Evolutionary conservation across 2,888 invertebrate genomes (phyloP), one percentile per base, ranked within the genome.

Genomic region (Troglohyphantes excavatus): DNA sequence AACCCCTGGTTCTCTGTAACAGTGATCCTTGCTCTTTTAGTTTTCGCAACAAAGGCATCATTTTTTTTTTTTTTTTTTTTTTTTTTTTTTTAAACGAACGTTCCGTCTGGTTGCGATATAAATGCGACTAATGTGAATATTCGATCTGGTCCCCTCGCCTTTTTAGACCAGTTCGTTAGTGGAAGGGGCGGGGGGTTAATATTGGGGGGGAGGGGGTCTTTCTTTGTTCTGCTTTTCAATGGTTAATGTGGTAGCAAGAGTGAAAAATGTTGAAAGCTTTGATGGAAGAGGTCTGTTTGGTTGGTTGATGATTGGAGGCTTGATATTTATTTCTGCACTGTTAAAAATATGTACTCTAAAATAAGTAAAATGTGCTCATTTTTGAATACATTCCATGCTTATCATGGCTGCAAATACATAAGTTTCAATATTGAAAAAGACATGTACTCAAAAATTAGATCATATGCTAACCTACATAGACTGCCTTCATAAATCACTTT

Each of bases 1-100:
- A 78, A 13, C 78, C 85, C 43, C 70, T 39, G 13, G 5, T 67
- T 19, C 29, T 65, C 67, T 65, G 67, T 39, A 65, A 65, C 26
- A 29, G 67, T 73, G 83, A 83, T 63, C 79, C 43, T 86, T 86
- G 86, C 86, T 76, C 86, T 86, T 86, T 86, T 86, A 79, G 79
- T 79, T 78, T 86, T 86, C 72, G 70, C 86, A 33, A 76, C 72
- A 72, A 72, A 68, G 63, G 85, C 65, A 70, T 59, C 68, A 68
- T 23, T 33, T 70, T 63, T 81, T 79, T 63, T 68, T 29, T 43
- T 73, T 63, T 70, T 63, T 72, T 53, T 3, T 78, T n/a, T 76
- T 59, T 76, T 29, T 63, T 81, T 65, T 73, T 73, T 65, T 59
- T 53, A 65, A 61, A 43, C 17, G 68, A 53, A 68, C 39, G 53